Conservation (phyloP, 2,888 invertebrate species). For the Ligdia adustata region DNA sequence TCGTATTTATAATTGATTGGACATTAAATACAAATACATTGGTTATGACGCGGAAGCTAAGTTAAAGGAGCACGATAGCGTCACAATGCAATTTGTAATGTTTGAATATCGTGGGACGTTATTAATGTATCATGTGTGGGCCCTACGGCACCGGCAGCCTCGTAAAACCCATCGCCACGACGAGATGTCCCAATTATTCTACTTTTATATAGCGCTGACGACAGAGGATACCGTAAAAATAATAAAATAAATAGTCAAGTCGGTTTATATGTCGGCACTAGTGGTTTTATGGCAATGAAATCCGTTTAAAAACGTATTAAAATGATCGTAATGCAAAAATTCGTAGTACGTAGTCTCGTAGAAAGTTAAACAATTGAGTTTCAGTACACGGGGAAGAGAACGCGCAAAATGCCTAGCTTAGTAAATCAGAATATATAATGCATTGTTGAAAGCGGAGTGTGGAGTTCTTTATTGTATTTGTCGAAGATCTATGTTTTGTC, state of each 20-base stretch:
- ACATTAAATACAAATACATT: too few species aligned
- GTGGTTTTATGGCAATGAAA: slow-evolving; percentile 17
- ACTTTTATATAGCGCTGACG: slow-evolving; percentile 20
- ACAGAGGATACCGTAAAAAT: slow-evolving; percentile 29
- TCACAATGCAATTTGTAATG: slow-evolving; percentile 29
- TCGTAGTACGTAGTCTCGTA: too few species aligned
- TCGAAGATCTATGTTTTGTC: too few species aligned
- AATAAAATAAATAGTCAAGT: slow-evolving; percentile 24
- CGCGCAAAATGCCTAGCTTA: too few species aligned
- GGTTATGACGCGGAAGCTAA: slow-evolving; percentile 10
- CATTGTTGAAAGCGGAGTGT: too few species aligned
- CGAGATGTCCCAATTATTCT: slow-evolving; percentile 34
- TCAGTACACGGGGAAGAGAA: too few species aligned
- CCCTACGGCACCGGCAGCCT: slow-evolving; percentile 24
- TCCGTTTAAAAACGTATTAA: slow-evolving; percentile 18
- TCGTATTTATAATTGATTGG: too few species aligned
- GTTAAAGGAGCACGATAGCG: slow-evolving; percentile 31
- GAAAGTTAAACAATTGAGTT: too few species aligned
- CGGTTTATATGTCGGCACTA: slow-evolving; percentile 12
- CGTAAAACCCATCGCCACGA: slow-evolving; percentile 29
- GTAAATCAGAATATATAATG: too few species aligned
- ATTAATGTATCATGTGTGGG: slow-evolving; percentile 44
- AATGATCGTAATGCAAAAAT: neutral
- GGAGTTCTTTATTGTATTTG: too few species aligned
- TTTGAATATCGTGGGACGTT: slow-evolving; percentile 29